Evolutionary conservation across 2,797 vertebrate genomes (phyloP).

Genomic region (Poecilia picta): DNA sequence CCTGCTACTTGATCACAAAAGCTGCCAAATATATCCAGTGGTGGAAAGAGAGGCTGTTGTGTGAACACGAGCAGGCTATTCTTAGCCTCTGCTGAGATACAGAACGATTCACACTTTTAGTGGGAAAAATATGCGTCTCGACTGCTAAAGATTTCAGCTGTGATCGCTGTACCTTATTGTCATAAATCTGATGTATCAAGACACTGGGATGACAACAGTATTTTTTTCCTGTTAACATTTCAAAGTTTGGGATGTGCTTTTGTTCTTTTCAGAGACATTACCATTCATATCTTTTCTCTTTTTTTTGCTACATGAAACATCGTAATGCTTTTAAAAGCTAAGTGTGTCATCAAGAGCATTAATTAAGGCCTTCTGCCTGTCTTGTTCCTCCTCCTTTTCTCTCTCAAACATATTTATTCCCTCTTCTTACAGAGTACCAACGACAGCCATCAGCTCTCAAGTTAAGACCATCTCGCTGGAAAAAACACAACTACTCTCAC

Average conservation of each 20-base stretch:
- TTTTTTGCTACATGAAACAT: background rate
- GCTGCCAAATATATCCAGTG: slow-evolving; percentile 79
- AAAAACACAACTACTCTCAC: slow-evolving; percentile 82
- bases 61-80: slow-evolving; percentile 65
- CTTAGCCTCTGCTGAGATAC: slow-evolving; percentile 52
- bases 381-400: slow-evolving; percentile 28
- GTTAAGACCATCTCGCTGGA: slow-evolving; percentile 80
- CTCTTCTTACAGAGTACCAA: slow-evolving; percentile 79
- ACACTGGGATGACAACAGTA: slow-evolving; percentile 7
- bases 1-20: slow-evolving; percentile 70
- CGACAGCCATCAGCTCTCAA: slow-evolving; percentile 83
- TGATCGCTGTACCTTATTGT: background rate
- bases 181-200: slow-evolving; percentile 18
- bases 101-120: slow-evolving; percentile 40
- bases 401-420: slow-evolving; percentile 20
- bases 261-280: background rate
- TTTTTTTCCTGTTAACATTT: background rate
- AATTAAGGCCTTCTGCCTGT: slow-evolving; percentile 52
- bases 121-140: slow-evolving; percentile 25
- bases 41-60: slow-evolving; percentile 74
- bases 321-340: slow-evolving; percentile 30
- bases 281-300: background rate
- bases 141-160: slow-evolving; percentile 14
- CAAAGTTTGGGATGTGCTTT: background rate
- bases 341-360: slow-evolving; percentile 61